These are phyloP conservation scores for Subanguina moxae DNA, from an alignment of 1,140 invertebrate genomes.

Conservation along the genomic window DNA sequence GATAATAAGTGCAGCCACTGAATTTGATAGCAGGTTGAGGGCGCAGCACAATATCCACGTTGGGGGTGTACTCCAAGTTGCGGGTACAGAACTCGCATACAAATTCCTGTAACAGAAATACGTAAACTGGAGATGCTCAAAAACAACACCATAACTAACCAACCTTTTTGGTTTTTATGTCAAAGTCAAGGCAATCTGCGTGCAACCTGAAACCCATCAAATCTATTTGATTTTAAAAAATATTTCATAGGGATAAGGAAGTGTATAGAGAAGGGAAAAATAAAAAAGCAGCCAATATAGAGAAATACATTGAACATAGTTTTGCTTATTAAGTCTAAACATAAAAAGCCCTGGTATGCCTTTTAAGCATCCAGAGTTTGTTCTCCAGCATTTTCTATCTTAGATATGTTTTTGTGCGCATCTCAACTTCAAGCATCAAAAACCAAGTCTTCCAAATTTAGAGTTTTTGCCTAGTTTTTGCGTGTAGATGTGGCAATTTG, in stretches of 20 bases:
- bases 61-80: constrained; percentile 23
- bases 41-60: constrained; percentile 45
- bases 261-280: not conserved
- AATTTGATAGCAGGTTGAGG: constrained; percentile 48
- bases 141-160: not conserved
- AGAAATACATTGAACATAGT: no score
- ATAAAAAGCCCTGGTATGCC: not conserved
- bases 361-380: no score
- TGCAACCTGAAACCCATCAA: constrained; percentile 34
- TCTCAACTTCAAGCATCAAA: no score
- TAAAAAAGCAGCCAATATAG: not conserved
- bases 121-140: not conserved
- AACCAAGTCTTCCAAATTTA: no score
- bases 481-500: no score
- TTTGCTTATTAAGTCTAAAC: not conserved
- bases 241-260: not conserved
- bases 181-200: constrained; percentile 47
- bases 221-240: no score
- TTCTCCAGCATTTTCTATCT: no score
- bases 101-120: constrained; percentile 48
- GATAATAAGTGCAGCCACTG: constrained; percentile 45
- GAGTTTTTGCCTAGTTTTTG: no score
- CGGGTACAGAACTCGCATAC: constrained; percentile 43
- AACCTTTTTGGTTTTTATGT: constrained; percentile 25
- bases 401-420: no score